Percentiles rank a stretch among this genome's conserved stretches.
Conservation (phyloP, 2,888 invertebrate genomes). For the Aporophyla lueneburgensis region DNA sequence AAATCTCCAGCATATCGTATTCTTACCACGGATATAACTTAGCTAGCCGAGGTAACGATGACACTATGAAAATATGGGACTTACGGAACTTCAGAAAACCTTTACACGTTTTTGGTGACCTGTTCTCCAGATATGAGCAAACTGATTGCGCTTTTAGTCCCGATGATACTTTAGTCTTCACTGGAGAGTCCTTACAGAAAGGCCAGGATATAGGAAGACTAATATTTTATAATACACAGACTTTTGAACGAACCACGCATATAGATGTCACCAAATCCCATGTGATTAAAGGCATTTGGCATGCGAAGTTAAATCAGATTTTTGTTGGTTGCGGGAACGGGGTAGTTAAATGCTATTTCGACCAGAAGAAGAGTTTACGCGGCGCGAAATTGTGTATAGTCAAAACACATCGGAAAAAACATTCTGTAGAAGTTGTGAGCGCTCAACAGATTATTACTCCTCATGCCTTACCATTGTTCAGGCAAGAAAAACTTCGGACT, state of each 20-base stretch:
- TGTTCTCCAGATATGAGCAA: conserved; percentile 96
- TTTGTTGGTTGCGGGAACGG: conserved; percentile 98
- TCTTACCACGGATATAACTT: conserved; percentile 96
- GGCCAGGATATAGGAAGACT: conserved; percentile 92
- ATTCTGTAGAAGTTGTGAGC: conserved; percentile 96
- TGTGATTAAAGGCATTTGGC: conserved; percentile 98
- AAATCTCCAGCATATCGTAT: conserved; percentile 96
- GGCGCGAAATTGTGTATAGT: conserved; percentile 98
- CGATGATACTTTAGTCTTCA: conserved; percentile 96
- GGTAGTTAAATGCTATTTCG: conserved; percentile 97
- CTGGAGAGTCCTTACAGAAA: conserved; percentile 95
- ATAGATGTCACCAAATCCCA: conserved; percentile 95
- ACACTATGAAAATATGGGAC: conserved; percentile 99
- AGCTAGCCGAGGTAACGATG: conserved; percentile 96
- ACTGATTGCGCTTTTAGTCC: conserved; percentile 97
- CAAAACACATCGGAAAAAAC: conserved; percentile 94
- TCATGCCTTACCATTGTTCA: conserved; percentile 98
- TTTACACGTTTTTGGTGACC: conserved; percentile 92
- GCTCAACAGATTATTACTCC: conserved; percentile 99
- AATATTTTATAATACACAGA: conserved; percentile 95
- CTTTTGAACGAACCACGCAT: conserved; percentile 93
- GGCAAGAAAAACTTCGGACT: conserved; percentile 97
- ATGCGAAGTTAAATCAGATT: conserved; percentile 99
- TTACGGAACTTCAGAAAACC: conserved; percentile 95
- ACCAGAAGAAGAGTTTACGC: conserved; percentile 95